Percentiles rank a stretch among this genome's conserved stretches.
Conservation (phyloP, 1,140 invertebrate species). For the Periplaneta americana region DNA sequence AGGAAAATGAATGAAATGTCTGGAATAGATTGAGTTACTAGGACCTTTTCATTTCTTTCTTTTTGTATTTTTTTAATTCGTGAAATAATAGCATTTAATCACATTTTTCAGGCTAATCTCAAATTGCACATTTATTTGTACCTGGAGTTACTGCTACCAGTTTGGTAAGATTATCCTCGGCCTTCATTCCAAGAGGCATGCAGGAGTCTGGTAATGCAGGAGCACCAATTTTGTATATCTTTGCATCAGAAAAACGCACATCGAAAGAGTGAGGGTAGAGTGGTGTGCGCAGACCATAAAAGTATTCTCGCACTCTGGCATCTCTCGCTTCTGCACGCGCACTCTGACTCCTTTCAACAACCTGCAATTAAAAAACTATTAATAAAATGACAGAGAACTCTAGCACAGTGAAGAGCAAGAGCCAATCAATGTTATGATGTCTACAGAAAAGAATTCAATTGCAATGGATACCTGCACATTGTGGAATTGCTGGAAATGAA, state of each 20-base stretch:
- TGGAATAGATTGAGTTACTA: too few relatives aligned
- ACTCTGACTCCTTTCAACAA: constrained; percentile 75
- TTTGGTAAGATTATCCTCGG: constrained; percentile 88
- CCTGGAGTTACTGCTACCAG: constrained; percentile 72
- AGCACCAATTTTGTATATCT: constrained; percentile 92
- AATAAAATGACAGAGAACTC: too few relatives aligned
- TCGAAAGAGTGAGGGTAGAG: constrained; percentile 92
- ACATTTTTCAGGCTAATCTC: too few relatives aligned
- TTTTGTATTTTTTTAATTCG: not conserved
- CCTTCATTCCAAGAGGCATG: constrained; percentile 92
- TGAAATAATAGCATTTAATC: not conserved
- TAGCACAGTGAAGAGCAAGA: too few relatives aligned
- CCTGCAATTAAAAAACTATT: constrained; percentile 39
- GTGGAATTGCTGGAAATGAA: too few relatives aligned
- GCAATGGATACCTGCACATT: too few relatives aligned
- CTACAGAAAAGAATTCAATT: too few relatives aligned
- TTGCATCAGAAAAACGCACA: constrained; percentile 80
- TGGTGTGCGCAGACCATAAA: constrained; percentile 81
- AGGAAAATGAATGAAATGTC: not conserved
- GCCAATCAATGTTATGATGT: too few relatives aligned
- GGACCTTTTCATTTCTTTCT: not conserved
- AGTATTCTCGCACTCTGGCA: constrained; percentile 84
- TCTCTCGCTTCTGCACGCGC: constrained; percentile 72
- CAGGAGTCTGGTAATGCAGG: constrained; percentile 89
- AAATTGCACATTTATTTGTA: constrained; percentile 24